Base-by-base conservation (phyloP, 2,797 vertebrate genomes). In the Xenops minutus region DNA sequence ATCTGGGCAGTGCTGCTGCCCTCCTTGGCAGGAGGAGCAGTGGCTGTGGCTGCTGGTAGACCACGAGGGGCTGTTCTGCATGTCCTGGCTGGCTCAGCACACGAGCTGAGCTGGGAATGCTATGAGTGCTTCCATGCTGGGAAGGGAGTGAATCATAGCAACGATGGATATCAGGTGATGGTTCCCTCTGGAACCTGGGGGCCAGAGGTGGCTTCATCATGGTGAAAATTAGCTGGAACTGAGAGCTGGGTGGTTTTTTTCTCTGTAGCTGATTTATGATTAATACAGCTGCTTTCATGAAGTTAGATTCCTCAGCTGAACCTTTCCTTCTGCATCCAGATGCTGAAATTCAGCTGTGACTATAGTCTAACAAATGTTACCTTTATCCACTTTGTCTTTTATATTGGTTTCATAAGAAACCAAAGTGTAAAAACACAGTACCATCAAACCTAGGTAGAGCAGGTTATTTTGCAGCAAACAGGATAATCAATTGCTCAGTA, bases 381-480 rank as follows among this genome's bases (percentile, higher is more conserved):
- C 34, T 18, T 67, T 46, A 61, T 17, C 24, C 37, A 41, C 63
- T 89, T 85, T 32, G 41, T 78, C 80, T 90, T 93, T 81, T 78
- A 12, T 67, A 41, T n/a, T 56, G 22, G 41, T 58, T 81, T 92
- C 56, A 56, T 59, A 69, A 72, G 46, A 69, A 92, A 81, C 15
- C 10, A 27, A 34, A 52, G 44, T n/a, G 32, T 63, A 58, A 71
- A 93, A 89, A 63, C 56, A 63, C 14, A 58, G 37, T 59, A 36
- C 55, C 71, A 93, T 75, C 76, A 89, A 89, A 73, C 32, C 26
- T 3, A 41, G 55, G 7, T 36, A 59, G 24, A 85, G 48, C 46
- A 86, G 67, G 76, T 59, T 85, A 58, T 55, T 89, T 58, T 84
- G 79, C 66, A 84, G 62, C 68, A 74, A 92, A 64, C 46, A 86